A percentile compares a stretch with the other conserved stretches of the same genome.
These are phyloP conservation scores for Pagetopsis macropterus DNA, from an alignment of 2,797 vertebrate genomes.

Conservation along the genomic window DNA sequence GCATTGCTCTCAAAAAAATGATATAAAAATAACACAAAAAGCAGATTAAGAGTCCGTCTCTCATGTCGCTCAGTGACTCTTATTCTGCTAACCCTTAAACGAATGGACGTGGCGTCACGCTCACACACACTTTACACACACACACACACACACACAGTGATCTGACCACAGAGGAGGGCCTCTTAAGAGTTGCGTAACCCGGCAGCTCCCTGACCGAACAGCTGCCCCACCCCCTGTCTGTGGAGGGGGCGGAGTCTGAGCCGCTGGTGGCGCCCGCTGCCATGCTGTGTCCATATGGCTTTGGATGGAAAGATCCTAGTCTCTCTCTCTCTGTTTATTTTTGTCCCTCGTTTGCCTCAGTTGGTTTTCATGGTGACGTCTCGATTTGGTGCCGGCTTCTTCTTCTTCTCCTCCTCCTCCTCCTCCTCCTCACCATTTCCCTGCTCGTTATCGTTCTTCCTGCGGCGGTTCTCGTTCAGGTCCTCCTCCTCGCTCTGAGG, in stretches of 20 bases:
- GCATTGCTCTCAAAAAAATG: conserved; percentile 52
- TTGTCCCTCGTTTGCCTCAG: conserved; percentile 73
- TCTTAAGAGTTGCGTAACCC: conserved; percentile 55
- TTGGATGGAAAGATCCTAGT: conserved; percentile 80
- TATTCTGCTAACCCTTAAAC: conserved; percentile 45
- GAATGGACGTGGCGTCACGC: conserved; percentile 52
- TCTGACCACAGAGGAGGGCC: conserved; percentile 75
- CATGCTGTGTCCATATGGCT: conserved; percentile 89
- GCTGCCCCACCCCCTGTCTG: conserved; percentile 41
- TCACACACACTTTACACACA: conserved; percentile 25
- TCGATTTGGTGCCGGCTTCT: conserved; percentile 83
- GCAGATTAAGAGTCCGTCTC: conserved; percentile 19
- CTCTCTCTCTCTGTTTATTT: conserved; percentile 57
- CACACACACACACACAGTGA: conserved; percentile 54
- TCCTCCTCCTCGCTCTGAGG: conserved; percentile 93
- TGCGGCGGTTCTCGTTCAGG: conserved; percentile 88
- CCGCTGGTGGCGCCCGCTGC: conserved; percentile 54
- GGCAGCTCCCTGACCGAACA: conserved; percentile 51
- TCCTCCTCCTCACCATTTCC: conserved; percentile 88
- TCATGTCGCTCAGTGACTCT: conserved; percentile 38
- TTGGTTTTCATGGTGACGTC: conserved; percentile 96
- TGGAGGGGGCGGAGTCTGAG: conserved; percentile 42
- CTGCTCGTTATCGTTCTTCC: conserved; percentile 85
- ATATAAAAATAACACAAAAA: conserved; percentile 29
- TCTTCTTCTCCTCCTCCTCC: conserved; percentile 70